Evolutionary conservation across 2,113 vertebrate species (phyloP), one percentile per base, ranked within the genome.

Genomic region (Semnornis frantzii): DNA sequence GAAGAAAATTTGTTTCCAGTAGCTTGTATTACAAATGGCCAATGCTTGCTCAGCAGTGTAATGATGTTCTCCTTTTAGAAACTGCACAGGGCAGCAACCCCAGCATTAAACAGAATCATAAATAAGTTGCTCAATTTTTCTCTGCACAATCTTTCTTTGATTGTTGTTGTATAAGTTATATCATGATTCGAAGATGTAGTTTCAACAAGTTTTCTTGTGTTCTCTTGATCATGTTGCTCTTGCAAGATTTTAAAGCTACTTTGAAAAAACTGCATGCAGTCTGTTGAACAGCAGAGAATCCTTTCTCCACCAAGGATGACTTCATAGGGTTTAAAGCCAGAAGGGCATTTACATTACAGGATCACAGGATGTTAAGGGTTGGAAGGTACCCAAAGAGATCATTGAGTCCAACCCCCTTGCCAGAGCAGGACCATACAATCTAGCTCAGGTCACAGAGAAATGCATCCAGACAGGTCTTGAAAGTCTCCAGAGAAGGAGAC

Each of bases 71-170:
- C 14, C 55, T 91, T 85, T 85, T 74, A 90, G 87, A 83, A 94
- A 91, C 44, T 64, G 76, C 87, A 87, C 14, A 78, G 79, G 91
- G 62, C 68, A 92, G 79, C 89, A 93, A 71, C 83, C 85, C 23
- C 42, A 62, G 58, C 82, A 85, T 87, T 90, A 93, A 92, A 91
- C 27, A 62, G 87, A 80, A 91, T 28, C 65, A 80, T 71, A 89
- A 95, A 94, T 94, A 54, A 93, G 87, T 85, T 83, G 69, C 58
- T 82, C 66, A 3, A 46, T 90, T 89, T 89, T 87, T 11, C 58
- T 34, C 87, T 20, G 10, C 52, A 57, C 37, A 91, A 48, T 25
- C 84, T 82, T 37, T 31, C 71, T 92, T 89, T 91, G 64, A 57
- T 77, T 93, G 30, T 64, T 85, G 73, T 44, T 65, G 33, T 74